phyloP scores from a whole-genome alignment of 2,797 vertebrate species.

The Nannoperca australis region DNA sequence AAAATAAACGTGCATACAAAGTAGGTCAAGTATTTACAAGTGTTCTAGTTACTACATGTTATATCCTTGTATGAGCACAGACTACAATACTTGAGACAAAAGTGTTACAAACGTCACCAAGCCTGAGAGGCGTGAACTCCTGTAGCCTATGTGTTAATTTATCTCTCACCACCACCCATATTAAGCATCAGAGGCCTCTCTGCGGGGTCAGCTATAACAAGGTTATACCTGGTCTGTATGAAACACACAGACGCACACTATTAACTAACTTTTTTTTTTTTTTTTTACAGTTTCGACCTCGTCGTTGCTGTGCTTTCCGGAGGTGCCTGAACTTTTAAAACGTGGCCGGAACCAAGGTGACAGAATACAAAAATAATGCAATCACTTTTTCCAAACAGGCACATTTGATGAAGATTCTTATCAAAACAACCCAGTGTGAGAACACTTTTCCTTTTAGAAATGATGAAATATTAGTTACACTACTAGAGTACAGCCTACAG shows the following conservation, averaged over 20 bases:
- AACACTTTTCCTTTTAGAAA: conserved; percentile 21
- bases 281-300: neutral
- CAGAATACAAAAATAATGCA: neutral
- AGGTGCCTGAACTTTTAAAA: conserved; percentile 16
- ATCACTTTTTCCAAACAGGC: conserved; percentile 14
- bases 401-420: neutral
- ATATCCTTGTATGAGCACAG: conserved; percentile 56
- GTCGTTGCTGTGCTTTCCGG: neutral
- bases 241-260: neutral
- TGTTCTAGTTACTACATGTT: conserved; percentile 65
- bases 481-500: conserved; percentile 1
- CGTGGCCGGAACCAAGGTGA: neutral
- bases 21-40: conserved; percentile 61
- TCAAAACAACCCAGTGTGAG: conserved; percentile 10
- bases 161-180: conserved; percentile 64
- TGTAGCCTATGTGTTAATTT: conserved; percentile 69
- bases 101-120: conserved; percentile 63
- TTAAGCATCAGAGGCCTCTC: conserved; percentile 47
- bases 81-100: conserved; percentile 59
- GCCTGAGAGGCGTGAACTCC: conserved; percentile 72
- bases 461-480: conserved; percentile 25
- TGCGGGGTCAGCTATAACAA: conserved; percentile 31
- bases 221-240: conserved; percentile 42
- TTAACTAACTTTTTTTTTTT: neutral
- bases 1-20: conserved; percentile 43